A percentile compares a stretch with the other conserved stretches of the same genome.
Evolutionary conservation across 2,113 vertebrate genomes (phyloP).

Genomic region (Loxodonta africana): DNA sequence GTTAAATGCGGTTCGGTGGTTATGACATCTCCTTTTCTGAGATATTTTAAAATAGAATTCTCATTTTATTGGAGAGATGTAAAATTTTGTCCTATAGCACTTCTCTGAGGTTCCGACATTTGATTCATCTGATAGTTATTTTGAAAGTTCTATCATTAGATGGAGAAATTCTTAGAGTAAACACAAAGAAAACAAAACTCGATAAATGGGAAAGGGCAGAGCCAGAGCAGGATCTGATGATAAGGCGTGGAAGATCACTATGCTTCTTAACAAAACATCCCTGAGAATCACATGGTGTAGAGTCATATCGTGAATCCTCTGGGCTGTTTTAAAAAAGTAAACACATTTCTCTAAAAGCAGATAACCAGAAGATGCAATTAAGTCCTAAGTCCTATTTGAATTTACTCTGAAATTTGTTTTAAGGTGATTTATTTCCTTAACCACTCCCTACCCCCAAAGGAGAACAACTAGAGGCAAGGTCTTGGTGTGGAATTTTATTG

Average conservation of each 20-base stretch:
- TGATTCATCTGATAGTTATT: slow-evolving; percentile 6
- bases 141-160: slow-evolving; percentile 10
- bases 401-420: slow-evolving; percentile 58
- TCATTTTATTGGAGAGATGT: background rate
- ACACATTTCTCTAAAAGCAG: slow-evolving; percentile 40
- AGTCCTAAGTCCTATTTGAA: slow-evolving; percentile 41
- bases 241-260: background rate
- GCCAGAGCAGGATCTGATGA: background rate
- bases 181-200: background rate
- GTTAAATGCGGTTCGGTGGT: background rate
- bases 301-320: background rate
- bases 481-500: background rate
- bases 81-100: background rate
- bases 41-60: background rate
- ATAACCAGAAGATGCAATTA: background rate
- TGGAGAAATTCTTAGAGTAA: background rate
- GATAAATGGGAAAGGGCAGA: background rate
- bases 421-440: background rate
- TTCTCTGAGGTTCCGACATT: background rate
- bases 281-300: background rate
- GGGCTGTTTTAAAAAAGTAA: slow-evolving; percentile 30
- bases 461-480: background rate
- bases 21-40: background rate
- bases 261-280: background rate
- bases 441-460: background rate